These are phyloP conservation scores for Melinaea menophilus DNA, from an alignment of 2,888 invertebrate species.

Conservation along the genomic window DNA sequence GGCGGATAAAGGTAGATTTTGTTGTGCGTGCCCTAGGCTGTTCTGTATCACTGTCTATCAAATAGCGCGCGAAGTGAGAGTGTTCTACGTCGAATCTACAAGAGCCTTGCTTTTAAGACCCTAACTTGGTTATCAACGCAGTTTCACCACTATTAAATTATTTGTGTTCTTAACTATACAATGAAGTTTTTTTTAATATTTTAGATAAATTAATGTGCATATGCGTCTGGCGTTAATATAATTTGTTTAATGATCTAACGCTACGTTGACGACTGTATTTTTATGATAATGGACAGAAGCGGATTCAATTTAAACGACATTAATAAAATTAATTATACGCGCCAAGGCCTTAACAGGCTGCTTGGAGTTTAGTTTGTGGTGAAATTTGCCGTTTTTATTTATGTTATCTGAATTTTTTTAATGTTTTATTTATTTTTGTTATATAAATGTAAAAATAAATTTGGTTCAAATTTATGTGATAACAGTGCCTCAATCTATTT, in stretches of 20 bases:
- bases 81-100: conserved; percentile 64
- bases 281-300: conserved; percentile 38
- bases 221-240: conserved; percentile 25
- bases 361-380: conserved; percentile 36
- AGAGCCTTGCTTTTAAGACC: conserved; percentile 33
- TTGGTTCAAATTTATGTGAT: conserved; percentile 16
- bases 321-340: conserved; percentile 40
- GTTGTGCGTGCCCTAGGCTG: conserved; percentile 79
- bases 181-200: too few species aligned
- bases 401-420: conserved; percentile 29
- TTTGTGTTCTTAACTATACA: too few species aligned
- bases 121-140: conserved; percentile 19
- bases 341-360: conserved; percentile 33
- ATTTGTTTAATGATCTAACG: conserved; percentile 34
- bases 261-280: conserved; percentile 34
- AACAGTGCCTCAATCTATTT: conserved; percentile 24
- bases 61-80: conserved; percentile 72
- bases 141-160: conserved; percentile 21
- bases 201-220: background rate
- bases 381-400: conserved; percentile 31
- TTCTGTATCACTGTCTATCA: conserved; percentile 76
- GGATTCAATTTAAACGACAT: conserved; percentile 40
- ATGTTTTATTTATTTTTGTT: conserved; percentile 25
- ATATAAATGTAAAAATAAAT: conserved; percentile 26
- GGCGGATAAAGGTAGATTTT: conserved; percentile 74